Conservation (phyloP, 2,113 vertebrate species). For the Melanocharis versteri region DNA sequence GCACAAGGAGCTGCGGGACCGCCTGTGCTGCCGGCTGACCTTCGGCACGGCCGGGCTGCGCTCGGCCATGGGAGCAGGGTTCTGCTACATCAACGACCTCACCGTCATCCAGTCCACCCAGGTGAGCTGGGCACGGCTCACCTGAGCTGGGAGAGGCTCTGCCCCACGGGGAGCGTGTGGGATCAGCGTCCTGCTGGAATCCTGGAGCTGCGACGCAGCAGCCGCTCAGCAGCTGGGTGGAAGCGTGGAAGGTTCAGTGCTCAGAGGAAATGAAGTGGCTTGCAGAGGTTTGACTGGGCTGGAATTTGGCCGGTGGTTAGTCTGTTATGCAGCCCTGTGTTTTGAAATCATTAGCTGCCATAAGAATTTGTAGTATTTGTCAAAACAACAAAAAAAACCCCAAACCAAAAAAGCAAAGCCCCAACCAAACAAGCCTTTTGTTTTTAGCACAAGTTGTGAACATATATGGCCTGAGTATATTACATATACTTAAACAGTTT, state of each 20-base stretch:
- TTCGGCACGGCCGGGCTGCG: constrained; percentile 93
- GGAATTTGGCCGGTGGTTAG: background rate
- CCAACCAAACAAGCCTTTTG: background rate
- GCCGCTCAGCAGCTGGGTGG: background rate
- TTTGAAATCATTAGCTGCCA: fast-evolving
- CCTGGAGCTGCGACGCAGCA: background rate
- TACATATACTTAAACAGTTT: background rate
- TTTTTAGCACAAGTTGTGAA: background rate
- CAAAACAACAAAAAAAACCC: background rate
- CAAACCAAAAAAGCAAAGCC: background rate
- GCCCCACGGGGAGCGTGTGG: fast-evolving
- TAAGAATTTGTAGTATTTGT: background rate
- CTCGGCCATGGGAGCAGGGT: constrained; percentile 91
- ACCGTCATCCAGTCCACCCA: constrained; percentile 94
- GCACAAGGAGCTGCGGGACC: constrained; percentile 77
- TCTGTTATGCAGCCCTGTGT: background rate
- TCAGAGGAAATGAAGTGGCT: background rate
- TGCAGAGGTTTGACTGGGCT: background rate
- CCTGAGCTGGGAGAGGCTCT: fast-evolving
- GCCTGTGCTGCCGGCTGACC: constrained; percentile 83
- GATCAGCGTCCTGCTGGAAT: fast-evolving
- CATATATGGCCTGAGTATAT: fast-evolving
- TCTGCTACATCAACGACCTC: constrained; percentile 93
- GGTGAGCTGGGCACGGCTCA: constrained; percentile 38
- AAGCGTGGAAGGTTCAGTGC: background rate